Evolutionary conservation across 2,113 vertebrate genomes (phyloP).

Genomic region (Rhadina sibilatrix): DNA sequence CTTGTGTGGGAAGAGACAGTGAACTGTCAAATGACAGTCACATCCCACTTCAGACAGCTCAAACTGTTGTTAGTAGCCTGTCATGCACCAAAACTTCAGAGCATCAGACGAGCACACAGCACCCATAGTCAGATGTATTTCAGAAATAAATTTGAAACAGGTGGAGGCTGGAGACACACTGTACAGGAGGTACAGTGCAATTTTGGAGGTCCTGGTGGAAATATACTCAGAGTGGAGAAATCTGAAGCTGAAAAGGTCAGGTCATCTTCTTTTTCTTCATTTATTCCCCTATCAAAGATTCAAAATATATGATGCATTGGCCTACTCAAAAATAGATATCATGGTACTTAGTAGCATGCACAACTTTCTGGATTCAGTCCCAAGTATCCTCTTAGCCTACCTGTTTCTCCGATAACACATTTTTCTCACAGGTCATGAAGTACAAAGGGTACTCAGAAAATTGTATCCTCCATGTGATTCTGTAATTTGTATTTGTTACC

Average conservation of each 20-base stretch:
- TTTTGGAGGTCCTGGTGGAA: not conserved
- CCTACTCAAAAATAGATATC: not conserved
- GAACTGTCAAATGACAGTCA: not conserved
- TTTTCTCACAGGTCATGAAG: not conserved
- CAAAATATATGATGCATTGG: rapidly evolving
- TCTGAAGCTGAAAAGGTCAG: not conserved
- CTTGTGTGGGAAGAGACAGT: not conserved
- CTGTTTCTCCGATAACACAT: not conserved
- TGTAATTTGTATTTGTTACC: not conserved
- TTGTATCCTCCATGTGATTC: not conserved
- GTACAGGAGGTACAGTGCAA: no score
- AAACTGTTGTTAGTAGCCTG: not conserved
- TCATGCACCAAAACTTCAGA: not conserved
- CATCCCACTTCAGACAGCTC: not conserved
- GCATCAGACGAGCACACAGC: not conserved
- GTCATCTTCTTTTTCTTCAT: not conserved
- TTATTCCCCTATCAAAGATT: not conserved
- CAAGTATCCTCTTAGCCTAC: not conserved
- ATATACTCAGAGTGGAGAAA: not conserved
- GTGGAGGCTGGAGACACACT: not conserved
- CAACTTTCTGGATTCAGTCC: not conserved
- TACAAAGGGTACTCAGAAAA: not conserved
- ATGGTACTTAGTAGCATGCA: not conserved
- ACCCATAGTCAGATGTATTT: not conserved
- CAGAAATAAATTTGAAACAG: not conserved